phyloP scores from a whole-genome alignment of 2,113 vertebrate species.

The Mormyrus iriodes region DNA sequence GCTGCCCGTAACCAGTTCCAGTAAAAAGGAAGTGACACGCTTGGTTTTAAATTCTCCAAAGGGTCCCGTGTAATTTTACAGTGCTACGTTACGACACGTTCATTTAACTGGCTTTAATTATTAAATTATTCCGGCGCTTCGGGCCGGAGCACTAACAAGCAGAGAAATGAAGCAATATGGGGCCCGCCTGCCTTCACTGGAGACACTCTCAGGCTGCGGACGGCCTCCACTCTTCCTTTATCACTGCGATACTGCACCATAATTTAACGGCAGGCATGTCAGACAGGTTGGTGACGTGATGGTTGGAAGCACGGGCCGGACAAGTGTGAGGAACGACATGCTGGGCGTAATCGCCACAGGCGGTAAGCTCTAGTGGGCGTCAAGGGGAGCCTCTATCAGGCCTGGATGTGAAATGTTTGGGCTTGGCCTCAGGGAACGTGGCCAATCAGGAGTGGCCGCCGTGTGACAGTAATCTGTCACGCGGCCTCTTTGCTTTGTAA shows the following conservation, averaged over 20 bases:
- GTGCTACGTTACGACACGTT: neutral
- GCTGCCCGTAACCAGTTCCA: neutral
- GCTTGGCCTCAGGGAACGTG: neutral
- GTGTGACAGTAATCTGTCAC: neutral
- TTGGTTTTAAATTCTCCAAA: neutral
- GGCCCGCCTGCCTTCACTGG: neutral
- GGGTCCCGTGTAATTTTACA: neutral
- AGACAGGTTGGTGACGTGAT: neutral
- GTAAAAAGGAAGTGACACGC: neutral
- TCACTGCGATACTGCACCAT: neutral
- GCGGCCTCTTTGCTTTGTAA: neutral
- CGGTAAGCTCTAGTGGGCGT: neutral
- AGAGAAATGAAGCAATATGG: neutral
- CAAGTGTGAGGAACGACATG: neutral
- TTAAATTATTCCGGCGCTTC: neutral
- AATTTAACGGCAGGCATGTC: neutral
- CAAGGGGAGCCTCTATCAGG: neutral
- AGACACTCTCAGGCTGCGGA: neutral
- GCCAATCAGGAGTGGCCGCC: neutral
- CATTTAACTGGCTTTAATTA: neutral
- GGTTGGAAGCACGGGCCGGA: neutral
- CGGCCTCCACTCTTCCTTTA: neutral
- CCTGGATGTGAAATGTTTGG: constrained; percentile 1
- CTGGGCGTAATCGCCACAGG: neutral
- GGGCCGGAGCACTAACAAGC: neutral